Percentiles rank a stretch among this genome's conserved stretches.
phyloP scores from a whole-genome alignment of 2,888 invertebrate genomes.

The Scelioninae gen. 1 region DNA sequence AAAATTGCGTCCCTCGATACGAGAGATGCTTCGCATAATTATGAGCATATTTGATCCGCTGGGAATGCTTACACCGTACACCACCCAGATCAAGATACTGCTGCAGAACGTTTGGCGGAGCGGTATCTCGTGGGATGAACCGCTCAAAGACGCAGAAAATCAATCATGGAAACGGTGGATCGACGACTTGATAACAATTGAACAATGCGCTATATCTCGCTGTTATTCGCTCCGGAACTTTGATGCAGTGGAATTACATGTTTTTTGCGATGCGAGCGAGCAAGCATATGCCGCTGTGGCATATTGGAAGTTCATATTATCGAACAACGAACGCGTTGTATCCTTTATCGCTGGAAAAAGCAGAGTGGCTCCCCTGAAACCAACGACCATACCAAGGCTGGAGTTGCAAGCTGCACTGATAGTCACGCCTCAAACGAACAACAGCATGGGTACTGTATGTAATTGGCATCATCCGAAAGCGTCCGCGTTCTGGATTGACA shows the following conservation, averaged over 20 bases:
- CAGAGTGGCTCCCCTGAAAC: no score
- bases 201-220: background rate
- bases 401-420: no score
- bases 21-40: slow-evolving; percentile 63
- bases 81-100: slow-evolving; percentile 71
- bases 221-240: slow-evolving; percentile 5
- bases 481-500: no score
- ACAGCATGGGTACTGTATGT: no score
- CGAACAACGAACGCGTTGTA: no score
- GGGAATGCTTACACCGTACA: slow-evolving; percentile 71
- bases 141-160: slow-evolving; percentile 44
- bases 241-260: slow-evolving; percentile 12
- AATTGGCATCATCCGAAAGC: no score
- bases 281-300: slow-evolving; percentile 17
- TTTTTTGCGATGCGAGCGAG: slow-evolving; percentile 18
- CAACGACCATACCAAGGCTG: no score
- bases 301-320: no score
- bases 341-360: no score
- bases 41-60: slow-evolving; percentile 77
- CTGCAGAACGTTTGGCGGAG: slow-evolving; percentile 73
- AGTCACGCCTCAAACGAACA: no score
- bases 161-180: slow-evolving; percentile 44
- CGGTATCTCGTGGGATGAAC: slow-evolving; percentile 67
- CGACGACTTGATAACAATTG: background rate
- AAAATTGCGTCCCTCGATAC: slow-evolving; percentile 23